Evolutionary conservation across 2,888 invertebrate genomes (phyloP).

Genomic region (Spilarctia lutea): DNA sequence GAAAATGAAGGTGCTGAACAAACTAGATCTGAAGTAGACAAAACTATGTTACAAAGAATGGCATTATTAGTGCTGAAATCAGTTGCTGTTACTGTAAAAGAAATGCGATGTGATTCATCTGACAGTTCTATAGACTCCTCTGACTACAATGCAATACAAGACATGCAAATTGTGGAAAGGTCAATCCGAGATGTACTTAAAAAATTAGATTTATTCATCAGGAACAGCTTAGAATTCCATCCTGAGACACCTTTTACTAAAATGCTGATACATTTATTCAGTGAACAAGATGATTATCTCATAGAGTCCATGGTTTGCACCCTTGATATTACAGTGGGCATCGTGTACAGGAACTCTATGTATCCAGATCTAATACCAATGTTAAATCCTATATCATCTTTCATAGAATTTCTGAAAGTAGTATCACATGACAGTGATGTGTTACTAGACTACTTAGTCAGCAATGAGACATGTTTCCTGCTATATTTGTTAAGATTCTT

Average conservation of each 20-base stretch:
- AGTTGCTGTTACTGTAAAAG: slow-evolving; percentile 95
- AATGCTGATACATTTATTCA: slow-evolving; percentile 95
- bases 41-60: slow-evolving; percentile 94
- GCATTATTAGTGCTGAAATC: slow-evolving; percentile 95
- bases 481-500: slow-evolving; percentile 93
- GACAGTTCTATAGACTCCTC: slow-evolving; percentile 95
- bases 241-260: slow-evolving; percentile 95
- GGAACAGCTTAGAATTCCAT: slow-evolving; percentile 93
- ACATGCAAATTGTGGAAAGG: slow-evolving; percentile 95
- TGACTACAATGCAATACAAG: slow-evolving; percentile 94
- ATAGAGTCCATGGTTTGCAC: slow-evolving; percentile 97
- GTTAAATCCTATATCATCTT: slow-evolving; percentile 95
- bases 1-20: slow-evolving; percentile 69
- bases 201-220: slow-evolving; percentile 93
- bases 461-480: slow-evolving; percentile 96
- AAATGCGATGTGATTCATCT: slow-evolving; percentile 94
- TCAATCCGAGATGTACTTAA: slow-evolving; percentile 94
- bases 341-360: slow-evolving; percentile 93
- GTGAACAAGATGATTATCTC: slow-evolving; percentile 96
- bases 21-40: slow-evolving; percentile 88
- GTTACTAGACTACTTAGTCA: slow-evolving; percentile 93
- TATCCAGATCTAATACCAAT: slow-evolving; percentile 93
- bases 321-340: slow-evolving; percentile 94
- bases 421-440: slow-evolving; percentile 94
- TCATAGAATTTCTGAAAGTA: slow-evolving; percentile 94